phyloP scores from a whole-genome alignment of 2,113 vertebrate species.

The Herpailurus yagouaroundi region DNA sequence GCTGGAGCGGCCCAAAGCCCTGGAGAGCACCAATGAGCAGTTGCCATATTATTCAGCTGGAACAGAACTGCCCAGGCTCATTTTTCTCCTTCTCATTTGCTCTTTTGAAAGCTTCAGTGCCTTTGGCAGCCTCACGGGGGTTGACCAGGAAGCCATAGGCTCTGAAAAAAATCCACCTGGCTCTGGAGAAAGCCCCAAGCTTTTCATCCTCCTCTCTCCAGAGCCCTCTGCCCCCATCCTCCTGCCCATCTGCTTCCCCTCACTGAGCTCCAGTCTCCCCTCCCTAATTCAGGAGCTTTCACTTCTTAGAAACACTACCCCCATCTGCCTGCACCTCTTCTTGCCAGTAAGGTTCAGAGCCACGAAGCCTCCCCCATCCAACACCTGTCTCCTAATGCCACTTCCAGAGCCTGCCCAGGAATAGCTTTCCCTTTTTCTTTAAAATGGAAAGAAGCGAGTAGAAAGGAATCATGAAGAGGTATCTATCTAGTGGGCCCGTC shows the following conservation, averaged over 20 bases:
- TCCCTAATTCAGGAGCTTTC: background rate
- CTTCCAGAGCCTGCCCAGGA: background rate
- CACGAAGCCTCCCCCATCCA: background rate
- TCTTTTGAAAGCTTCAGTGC: slow-evolving; percentile 34
- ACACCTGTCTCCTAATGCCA: background rate
- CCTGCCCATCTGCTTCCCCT: background rate
- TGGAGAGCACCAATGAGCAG: background rate
- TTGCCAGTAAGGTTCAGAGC: background rate
- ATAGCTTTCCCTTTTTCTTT: background rate
- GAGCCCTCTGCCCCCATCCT: background rate
- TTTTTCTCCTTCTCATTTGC: slow-evolving; percentile 35
- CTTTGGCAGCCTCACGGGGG: background rate
- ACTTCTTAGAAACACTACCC: background rate
- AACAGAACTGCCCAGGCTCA: background rate
- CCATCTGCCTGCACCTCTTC: background rate
- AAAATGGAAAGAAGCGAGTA: background rate
- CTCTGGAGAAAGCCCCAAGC: background rate
- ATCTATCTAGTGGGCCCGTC: background rate
- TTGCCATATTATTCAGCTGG: background rate
- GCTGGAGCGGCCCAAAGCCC: background rate
- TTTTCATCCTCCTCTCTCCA: background rate
- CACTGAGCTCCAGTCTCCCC: background rate
- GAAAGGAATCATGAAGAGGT: background rate
- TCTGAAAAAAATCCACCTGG: background rate
- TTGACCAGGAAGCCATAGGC: background rate